Base-by-base conservation (phyloP, 2,113 vertebrate species). In the Scatophagus argus region DNA sequence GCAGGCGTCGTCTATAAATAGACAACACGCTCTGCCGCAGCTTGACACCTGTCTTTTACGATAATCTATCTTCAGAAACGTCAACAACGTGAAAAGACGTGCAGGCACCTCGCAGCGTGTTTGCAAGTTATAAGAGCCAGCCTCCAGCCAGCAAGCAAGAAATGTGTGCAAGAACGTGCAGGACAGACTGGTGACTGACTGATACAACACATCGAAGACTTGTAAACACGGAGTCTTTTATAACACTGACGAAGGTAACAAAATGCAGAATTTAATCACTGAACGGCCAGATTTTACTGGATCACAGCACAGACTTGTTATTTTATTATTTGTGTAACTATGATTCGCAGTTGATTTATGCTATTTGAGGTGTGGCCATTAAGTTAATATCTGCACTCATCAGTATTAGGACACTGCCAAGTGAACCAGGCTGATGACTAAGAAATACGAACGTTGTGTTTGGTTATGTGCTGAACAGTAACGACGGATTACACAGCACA, bases 151-250 rank as follows among this genome's bases (percentile, higher is more conserved):
- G 36, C 61, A 75, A 72, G 64, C 49, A 44, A 79, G 39, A 58
- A 19, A 64, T 75, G 69, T 55, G 79, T 67, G 69, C 73, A 65
- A 44, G 73, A 63, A 60, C 63, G 39, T 70, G 67, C 79, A 54
- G 59, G 54, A 16, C 61, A 59, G 69, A 51, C 78, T 74, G 73
- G 39, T 58, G 59, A 77, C 36, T 58, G 59, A 77, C 36, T 58
- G 65, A 74, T 13, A 25, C 6, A 61, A 61, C 55, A 44, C 72
- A 2, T 12, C 51, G 72, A 31, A 25, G 67, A 62, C 58, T 46
- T 68, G 58, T 61, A 52, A 87, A 80, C 71, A 74, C 47, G 8
- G 43, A 31, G 2, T 21, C 6, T n/a, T 52, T 54, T 62, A 9
- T 36, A 43, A 62, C 61, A 43, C 38, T 47, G 19, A 12, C 17